phyloP scores from a whole-genome alignment of 2,888 invertebrate species.

The Polymixis flavicincta region DNA sequence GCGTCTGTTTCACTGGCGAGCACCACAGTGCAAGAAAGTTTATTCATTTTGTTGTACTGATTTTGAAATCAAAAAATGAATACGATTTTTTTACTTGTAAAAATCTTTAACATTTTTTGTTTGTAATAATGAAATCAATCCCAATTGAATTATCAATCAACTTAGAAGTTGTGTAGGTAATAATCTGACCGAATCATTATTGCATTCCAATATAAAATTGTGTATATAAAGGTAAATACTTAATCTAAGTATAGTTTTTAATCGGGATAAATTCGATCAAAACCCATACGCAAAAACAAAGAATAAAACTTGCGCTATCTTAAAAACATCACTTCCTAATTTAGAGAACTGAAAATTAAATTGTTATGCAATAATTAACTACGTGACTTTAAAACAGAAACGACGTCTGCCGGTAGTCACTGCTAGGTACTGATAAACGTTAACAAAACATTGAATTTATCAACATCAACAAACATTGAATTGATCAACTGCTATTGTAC shows the following conservation, averaged over 20 bases:
- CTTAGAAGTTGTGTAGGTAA: not conserved
- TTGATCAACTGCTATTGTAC: constrained; percentile 51
- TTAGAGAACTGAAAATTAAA: not conserved
- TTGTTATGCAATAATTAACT: not conserved
- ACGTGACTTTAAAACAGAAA: not conserved
- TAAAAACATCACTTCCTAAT: not conserved
- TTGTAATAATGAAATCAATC: not conserved
- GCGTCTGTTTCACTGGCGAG: constrained; percentile 47
- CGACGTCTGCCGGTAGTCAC: not conserved
- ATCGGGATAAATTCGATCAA: not conserved
- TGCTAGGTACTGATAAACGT: constrained; percentile 4
- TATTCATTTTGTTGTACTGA: not conserved
- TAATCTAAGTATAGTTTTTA: no score
- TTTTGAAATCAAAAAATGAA: not conserved
- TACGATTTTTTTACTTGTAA: not conserved
- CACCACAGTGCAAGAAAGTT: constrained; percentile 45
- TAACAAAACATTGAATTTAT: constrained; percentile 13
- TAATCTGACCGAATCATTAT: not conserved
- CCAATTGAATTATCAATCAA: not conserved
- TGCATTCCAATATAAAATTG: not conserved
- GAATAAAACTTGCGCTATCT: not conserved
- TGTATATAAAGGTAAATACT: no score
- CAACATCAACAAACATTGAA: constrained; percentile 26
- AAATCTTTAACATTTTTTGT: not conserved
- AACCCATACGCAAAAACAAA: not conserved